Percentiles rank a stretch among this genome's conserved stretches.
Evolutionary conservation across 1,140 invertebrate species (phyloP).

Genomic region (Notospermus geniculatus): DNA sequence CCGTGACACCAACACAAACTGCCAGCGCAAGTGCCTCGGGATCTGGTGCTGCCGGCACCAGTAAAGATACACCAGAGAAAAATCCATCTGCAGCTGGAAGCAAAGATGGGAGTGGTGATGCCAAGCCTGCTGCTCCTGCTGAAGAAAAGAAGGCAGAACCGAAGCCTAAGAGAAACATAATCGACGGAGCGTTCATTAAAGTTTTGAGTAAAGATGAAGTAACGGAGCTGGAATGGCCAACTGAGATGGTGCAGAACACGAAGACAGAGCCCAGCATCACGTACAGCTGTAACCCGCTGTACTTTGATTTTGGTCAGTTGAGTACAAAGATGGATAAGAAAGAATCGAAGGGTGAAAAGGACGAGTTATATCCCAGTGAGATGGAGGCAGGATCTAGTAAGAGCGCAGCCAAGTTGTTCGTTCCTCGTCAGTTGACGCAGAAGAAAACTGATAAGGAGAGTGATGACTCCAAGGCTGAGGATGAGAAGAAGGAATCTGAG

Average conservation of each 20-base stretch:
- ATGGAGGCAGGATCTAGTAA: neutral
- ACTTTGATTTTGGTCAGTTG: slow-evolving; percentile 35
- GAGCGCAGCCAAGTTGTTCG: neutral
- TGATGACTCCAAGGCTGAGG: neutral
- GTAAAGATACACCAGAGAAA: no score
- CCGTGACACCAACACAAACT: no score
- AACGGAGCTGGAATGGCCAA: slow-evolving; percentile 40
- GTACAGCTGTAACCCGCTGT: slow-evolving; percentile 42
- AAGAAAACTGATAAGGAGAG: neutral
- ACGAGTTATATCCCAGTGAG: neutral
- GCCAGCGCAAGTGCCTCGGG: no score
- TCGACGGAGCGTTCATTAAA: slow-evolving; percentile 30
- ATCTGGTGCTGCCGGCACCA: no score
- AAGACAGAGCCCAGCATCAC: slow-evolving; percentile 28
- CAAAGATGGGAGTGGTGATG: no score
- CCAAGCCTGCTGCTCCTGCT: no score
- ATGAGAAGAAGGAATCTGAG: neutral
- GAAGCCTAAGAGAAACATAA: neutral
- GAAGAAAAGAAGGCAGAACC: no score
- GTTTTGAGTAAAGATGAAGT: slow-evolving; percentile 37
- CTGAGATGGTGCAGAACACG: slow-evolving; percentile 40
- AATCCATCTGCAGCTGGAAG: no score
- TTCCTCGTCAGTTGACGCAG: neutral
- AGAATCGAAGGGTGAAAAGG: neutral
- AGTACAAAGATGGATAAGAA: neutral